Conservation (phyloP, 2,888 invertebrate species). For the Folsomia candida region DNA sequence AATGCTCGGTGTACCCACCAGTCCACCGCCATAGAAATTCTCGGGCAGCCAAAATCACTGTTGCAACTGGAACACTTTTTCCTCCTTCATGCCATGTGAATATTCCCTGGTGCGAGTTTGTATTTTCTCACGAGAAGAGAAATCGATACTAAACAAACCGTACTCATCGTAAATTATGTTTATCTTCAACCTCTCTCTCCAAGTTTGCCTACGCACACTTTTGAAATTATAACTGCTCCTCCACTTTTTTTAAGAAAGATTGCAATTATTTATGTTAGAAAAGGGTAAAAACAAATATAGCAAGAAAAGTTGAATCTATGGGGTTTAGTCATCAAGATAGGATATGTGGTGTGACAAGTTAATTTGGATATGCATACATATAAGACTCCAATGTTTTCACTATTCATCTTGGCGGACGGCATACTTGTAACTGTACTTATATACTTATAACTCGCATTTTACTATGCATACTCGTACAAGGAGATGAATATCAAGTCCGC, state of each 20-base stretch:
- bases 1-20: no score
- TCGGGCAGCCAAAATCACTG: no score
- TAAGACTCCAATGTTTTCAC: no score
- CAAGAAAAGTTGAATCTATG: neutral
- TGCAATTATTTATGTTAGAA: neutral
- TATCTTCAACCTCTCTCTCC: neutral
- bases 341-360: neutral
- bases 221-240: neutral
- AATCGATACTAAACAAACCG: slow-evolving; percentile 7
- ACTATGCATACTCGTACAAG: no score
- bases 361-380: neutral
- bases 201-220: neutral
- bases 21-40: no score
- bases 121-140: neutral
- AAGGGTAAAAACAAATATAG: neutral
- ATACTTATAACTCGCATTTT: no score
- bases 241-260: neutral
- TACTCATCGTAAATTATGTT: slow-evolving; percentile 5
- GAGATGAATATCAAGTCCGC: no score
- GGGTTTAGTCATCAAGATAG: neutral
- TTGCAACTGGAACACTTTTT: neutral
- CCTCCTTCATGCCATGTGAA: neutral
- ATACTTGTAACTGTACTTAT: no score
- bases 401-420: no score
- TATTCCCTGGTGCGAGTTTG: neutral